Evolutionary conservation across 2,797 vertebrate genomes (phyloP), one percentile per base, ranked within the genome.

Genomic region (Periophthalmus magnuspinnatus): DNA sequence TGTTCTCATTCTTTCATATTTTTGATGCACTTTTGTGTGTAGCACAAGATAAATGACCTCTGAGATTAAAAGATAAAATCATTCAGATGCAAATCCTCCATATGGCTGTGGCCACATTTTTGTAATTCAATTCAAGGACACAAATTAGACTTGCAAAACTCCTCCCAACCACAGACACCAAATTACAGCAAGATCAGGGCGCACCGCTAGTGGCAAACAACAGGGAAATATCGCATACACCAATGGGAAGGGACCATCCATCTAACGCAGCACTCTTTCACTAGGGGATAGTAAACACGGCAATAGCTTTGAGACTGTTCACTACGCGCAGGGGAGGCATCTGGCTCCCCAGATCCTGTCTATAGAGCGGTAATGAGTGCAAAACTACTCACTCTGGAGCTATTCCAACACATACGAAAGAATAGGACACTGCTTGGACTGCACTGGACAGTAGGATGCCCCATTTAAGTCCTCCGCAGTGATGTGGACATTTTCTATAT

Each of bases 71-170:
- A 93, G 93, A 94, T 92, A 82, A 93, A 93, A 93, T 89, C 77
- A 80, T 87, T 89, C 89, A 78, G 86, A 93, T 92, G 86, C 83
- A 93, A 92, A 94, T 90, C 71, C 71, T 77, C 71, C 80, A 82
- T 81, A 83, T 70, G 70, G 79, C 79, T 84, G 69, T 72, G 80
- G 70, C 63, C 69, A 77, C 82, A 83, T 85, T 92, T 80, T 87
- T 36, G 81, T 89, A 93, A 92, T 90, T 89, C 86, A 93, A 92
- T 82, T 92, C 92, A 89, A 91, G 89, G 91, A 80, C 55, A 86
- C 86, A 83, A 91, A 95, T 94, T 92, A 92, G 92, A 95, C 94
- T 91, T 94, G 91, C 91, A 93, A 93, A 91, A 86, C 76, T 83
- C 81, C 74, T 81, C 76, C 89, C 91, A 83, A 77, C 85, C 84